Conservation (phyloP, 1,140 invertebrate species). For the Tetragonula clypearis region DNA sequence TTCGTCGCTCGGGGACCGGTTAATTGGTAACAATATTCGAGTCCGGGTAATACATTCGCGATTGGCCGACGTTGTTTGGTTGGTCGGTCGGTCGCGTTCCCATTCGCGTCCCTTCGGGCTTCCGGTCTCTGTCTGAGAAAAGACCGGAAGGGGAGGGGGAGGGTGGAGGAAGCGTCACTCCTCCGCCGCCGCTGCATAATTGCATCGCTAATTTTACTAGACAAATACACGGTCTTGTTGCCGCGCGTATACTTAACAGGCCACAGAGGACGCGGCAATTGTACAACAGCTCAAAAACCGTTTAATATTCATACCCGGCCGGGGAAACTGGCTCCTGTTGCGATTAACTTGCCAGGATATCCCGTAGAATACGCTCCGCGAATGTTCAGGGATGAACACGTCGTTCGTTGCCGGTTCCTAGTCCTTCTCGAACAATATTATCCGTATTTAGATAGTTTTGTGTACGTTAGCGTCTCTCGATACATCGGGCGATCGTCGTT, state of each 20-base stretch:
- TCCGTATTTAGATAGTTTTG: not conserved
- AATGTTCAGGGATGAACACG: not conserved
- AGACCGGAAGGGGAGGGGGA: too few relatives aligned
- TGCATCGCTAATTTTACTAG: conserved; percentile 48
- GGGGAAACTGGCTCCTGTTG: not conserved
- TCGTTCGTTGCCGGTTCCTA: not conserved
- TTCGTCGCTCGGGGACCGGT: conserved; percentile 13
- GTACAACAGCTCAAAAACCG: conserved; percentile 42
- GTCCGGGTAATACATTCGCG: conserved; percentile 17
- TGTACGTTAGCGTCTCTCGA: not conserved
- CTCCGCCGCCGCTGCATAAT: conserved; percentile 33
- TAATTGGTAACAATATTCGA: conserved; percentile 47
- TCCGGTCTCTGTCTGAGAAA: conserved; percentile 26
- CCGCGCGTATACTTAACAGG: conserved; percentile 34
- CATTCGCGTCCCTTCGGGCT: conserved; percentile 20
- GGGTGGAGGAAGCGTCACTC: conserved; percentile 17
- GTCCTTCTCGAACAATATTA: not conserved
- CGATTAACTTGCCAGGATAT: conserved; percentile 5
- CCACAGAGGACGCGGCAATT: conserved; percentile 44
- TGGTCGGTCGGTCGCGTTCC: conserved; percentile 20
- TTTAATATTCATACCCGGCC: conserved; percentile 43
- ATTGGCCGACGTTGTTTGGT: conserved; percentile 18
- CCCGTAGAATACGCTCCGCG: not conserved
- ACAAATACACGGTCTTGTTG: conserved; percentile 28
- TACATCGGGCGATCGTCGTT: not conserved